Evolutionary conservation across 2,888 invertebrate genomes (phyloP).

Genomic region (Drosophila picticornis): DNA sequence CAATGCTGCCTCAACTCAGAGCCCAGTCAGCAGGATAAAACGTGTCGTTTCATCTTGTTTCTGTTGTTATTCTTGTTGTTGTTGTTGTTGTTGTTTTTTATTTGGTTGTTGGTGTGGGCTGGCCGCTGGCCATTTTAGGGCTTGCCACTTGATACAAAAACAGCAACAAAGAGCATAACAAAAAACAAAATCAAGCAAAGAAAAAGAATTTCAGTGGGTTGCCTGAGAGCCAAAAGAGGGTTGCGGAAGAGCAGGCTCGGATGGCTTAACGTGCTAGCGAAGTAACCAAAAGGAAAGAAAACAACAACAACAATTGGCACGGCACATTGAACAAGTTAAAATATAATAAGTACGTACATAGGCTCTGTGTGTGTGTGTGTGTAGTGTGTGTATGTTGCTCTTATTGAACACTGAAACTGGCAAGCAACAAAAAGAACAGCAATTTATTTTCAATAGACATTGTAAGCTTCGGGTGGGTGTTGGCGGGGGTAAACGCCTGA

Average conservation of each 20-base stretch:
- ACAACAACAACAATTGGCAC: slow-evolving; percentile 40
- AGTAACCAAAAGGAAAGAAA: slow-evolving; percentile 34
- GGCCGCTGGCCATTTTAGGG: slow-evolving; percentile 69
- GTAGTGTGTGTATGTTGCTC: slow-evolving; percentile 17
- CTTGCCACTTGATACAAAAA: slow-evolving; percentile 62
- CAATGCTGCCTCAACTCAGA: slow-evolving; percentile 34
- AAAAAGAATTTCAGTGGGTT: slow-evolving; percentile 13
- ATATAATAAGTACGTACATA: slow-evolving; percentile 61
- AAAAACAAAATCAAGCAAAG: slow-evolving; percentile 2
- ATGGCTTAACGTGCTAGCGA: slow-evolving; percentile 36
- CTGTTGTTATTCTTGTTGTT: slow-evolving; percentile 27
- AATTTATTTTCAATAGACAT: slow-evolving; percentile 40
- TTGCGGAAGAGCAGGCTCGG: neutral
- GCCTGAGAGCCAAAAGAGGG: neutral
- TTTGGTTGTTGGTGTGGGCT: slow-evolving; percentile 25
- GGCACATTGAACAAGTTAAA: slow-evolving; percentile 75
- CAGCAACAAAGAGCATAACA: slow-evolving; percentile 1
- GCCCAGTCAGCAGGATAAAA: slow-evolving; percentile 75
- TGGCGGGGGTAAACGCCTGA: slow-evolving; percentile 1
- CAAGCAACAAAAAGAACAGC: slow-evolving; percentile 21
- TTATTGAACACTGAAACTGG: slow-evolving; percentile 33
- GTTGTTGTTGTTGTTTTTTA: slow-evolving; percentile 21
- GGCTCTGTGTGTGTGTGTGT: slow-evolving; percentile 28
- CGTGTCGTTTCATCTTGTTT: slow-evolving; percentile 65
- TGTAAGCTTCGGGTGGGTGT: neutral